phyloP scores from a whole-genome alignment of 2,113 vertebrate species.

The Cyrtonyx montezumae region DNA sequence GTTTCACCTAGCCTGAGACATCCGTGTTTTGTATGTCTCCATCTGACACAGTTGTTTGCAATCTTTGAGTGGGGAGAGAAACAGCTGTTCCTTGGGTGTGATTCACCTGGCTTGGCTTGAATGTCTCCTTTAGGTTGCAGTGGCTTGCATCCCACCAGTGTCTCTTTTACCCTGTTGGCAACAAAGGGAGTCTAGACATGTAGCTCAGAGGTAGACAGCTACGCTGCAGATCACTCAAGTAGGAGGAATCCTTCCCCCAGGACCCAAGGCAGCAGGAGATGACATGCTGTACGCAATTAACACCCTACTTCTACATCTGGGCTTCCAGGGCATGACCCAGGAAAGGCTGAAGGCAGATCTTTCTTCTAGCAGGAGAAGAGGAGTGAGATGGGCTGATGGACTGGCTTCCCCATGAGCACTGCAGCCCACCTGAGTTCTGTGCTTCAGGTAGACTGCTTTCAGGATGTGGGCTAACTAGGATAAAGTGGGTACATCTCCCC shows the following conservation, averaged over 20 bases:
- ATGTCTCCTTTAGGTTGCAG: constrained; percentile 32
- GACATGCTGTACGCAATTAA: not conserved
- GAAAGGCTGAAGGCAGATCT: not conserved
- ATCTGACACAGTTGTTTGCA: constrained; percentile 15
- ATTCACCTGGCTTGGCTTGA: constrained; percentile 48
- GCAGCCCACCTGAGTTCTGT: not conserved
- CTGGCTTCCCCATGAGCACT: not conserved
- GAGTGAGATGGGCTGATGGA: not conserved
- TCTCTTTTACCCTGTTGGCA: constrained; percentile 26
- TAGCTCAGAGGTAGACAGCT: constrained; percentile 2
- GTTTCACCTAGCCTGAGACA: not conserved
- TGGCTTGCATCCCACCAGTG: not conserved
- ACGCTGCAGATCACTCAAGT: not conserved
- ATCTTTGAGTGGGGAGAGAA: not conserved
- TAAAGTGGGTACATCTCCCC: not conserved
- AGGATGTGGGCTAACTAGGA: not conserved
- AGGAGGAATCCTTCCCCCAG: not conserved
- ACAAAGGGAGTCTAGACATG: constrained; percentile 44
- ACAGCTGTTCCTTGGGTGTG: constrained; percentile 29
- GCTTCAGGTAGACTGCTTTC: not conserved
- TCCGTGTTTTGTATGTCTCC: not conserved
- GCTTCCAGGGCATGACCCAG: not conserved
- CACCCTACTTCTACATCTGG: not conserved
- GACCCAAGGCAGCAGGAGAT: not conserved
- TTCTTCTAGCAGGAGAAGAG: not conserved